Base-by-base conservation (phyloP, 2,797 vertebrate genomes). In the Bucorvus abyssinicus region DNA sequence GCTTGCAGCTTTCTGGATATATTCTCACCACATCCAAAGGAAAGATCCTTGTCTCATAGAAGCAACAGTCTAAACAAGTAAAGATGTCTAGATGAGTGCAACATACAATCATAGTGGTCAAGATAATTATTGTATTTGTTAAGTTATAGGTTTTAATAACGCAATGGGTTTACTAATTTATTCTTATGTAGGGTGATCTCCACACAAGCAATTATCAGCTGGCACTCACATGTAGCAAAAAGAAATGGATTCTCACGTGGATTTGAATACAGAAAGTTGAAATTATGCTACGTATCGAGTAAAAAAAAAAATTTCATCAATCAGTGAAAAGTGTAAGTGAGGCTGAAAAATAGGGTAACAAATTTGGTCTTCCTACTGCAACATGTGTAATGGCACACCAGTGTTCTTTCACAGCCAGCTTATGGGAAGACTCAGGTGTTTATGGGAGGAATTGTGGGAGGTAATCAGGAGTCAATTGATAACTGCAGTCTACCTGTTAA, bases 31-130 rank as follows among this genome's bases (percentile, higher is more conserved):
- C 85, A 86, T 80, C 20, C 69, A 60, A 86, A 87, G 81, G 56
- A 47, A 90, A 93, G 93, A 93, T 94, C 47, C 9, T 94, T 96
- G 85, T 90, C 83, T 96, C 29, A 78, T 6, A 61, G 38, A 63
- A 80, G 5, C 45, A 91, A 61, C 29, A 86, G 32, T 40, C 23
- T 77, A 93, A 84, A 79, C 52, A 81, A 86, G 56, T 91, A 63
- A 92, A 90, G 60, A 88, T 36, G 26, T 65, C 63, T 93, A 65
- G n/a, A 61, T 65, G 45, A 94, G 23, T 68, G 56, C 27, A 89
- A 52, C 4, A 3, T 63, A 27, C 42, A 89, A n/a, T 59, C 68
- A 61, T 67, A 93, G 68, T 59, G 86, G 87, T 92, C 83, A 89
- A 22, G 60, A 85, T 83, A 89, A 92, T 92, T 87, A 90, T 65